Conservation (phyloP, 2,113 vertebrate genomes). For the Theristicus caerulescens region DNA sequence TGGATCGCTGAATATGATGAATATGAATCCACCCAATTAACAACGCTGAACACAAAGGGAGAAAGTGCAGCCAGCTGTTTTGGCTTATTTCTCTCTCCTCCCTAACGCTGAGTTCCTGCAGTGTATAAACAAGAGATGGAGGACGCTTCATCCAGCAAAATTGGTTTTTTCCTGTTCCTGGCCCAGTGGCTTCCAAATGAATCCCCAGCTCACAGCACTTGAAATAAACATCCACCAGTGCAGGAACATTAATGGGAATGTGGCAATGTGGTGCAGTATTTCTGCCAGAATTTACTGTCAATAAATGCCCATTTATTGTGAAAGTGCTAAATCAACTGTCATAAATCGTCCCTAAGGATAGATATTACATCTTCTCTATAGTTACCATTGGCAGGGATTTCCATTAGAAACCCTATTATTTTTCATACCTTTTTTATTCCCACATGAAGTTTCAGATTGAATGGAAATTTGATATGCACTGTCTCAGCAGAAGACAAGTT, state of each 20-base stretch:
- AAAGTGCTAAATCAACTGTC: slow-evolving; percentile 37
- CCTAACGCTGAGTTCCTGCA: neutral
- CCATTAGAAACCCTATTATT: neutral
- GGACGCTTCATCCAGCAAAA: rapidly evolving
- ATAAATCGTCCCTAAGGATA: neutral
- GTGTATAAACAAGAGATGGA: neutral
- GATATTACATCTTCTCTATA: neutral
- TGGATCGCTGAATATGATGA: rapidly evolving
- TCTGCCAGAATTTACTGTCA: slow-evolving; percentile 27
- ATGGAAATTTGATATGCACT: neutral
- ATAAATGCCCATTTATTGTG: slow-evolving; percentile 36
- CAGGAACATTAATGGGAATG: neutral
- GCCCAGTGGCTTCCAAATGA: neutral
- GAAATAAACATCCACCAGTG: neutral
- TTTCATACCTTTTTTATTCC: slow-evolving; percentile 7
- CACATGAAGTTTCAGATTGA: neutral
- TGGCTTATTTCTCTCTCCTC: neutral
- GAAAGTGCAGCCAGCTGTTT: neutral
- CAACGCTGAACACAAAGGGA: neutral
- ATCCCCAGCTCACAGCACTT: neutral
- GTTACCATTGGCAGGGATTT: slow-evolving; percentile 27
- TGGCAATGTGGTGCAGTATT: neutral
- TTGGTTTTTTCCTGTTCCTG: neutral
- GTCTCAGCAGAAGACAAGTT: neutral
- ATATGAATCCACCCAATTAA: neutral